Evolutionary conservation across 1,140 invertebrate genomes (phyloP), one percentile per base, ranked within the genome.

Genomic region (Campoletis sonorensis): DNA sequence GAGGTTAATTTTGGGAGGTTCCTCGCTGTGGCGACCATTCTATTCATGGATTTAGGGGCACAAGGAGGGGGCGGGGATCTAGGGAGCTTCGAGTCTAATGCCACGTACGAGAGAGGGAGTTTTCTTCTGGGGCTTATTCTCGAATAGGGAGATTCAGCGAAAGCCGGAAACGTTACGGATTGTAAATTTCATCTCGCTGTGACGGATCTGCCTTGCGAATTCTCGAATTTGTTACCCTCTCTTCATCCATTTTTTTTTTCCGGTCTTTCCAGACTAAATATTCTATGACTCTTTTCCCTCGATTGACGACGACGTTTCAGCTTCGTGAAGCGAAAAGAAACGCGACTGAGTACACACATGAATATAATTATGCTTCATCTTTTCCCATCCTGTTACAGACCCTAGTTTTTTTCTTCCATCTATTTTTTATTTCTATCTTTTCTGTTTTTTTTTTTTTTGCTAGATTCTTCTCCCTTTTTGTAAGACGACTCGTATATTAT

Each of bases 101-200:
- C 27, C 30, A 33, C 13, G 30, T 54, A 54, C 8, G n/a, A 33
- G 49, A 49, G 75, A 64, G 54, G 27, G 1, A n/a, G 51, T 77
- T 11, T 16, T 51, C 54, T 70, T 70, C 30, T 70, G 0, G 30
- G 26, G 26, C 16, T 30, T 30, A 70, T 33, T 70, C 30, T 33
- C 61, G 27, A 40, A 61, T 18, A 37, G 16, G 26, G 71, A 68
- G 67, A 71, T 40, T 78, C 40, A 13, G 10, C 75, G 30, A 80
- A 54, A 87, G 84, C 87, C 87, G 89, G 88, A 90, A 88, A 86
- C 85, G 88, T 90, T 83, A 89, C 85, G 88, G 86, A 87, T 89
- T 87, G 87, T 90, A 90, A 90, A 90, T 82, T 89, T 87, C 81
- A 82, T 83, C 85, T 67, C 79, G 64, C 54, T 78, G 37, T 58